Evolutionary conservation across 2,797 vertebrate species (phyloP).

Genomic region (Hirundo rustica): DNA sequence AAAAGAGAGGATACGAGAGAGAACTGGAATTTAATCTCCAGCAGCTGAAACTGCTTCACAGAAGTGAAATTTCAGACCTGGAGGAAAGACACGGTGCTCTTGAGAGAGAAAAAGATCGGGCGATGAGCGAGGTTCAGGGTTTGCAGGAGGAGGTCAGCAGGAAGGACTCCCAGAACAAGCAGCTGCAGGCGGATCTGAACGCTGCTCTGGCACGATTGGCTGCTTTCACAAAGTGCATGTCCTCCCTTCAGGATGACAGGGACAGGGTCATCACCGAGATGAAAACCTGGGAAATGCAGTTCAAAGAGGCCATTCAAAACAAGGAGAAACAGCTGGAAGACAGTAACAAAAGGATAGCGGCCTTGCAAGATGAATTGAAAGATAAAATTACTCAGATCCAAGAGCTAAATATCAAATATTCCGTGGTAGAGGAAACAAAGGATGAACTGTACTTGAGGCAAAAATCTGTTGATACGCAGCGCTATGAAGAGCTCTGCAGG

Average conservation of each 20-base stretch:
- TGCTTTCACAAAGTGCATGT: constrained; percentile 74
- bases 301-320: constrained; percentile 79
- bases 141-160: constrained; percentile 71
- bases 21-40: constrained; percentile 59
- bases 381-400: constrained; percentile 73
- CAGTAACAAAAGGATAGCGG: constrained; percentile 74
- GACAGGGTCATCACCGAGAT: constrained; percentile 68
- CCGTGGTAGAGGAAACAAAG: constrained; percentile 74
- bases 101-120: constrained; percentile 67
- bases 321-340: constrained; percentile 85
- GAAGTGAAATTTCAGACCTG: constrained; percentile 70
- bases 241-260: constrained; percentile 71
- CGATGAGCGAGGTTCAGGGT: constrained; percentile 46
- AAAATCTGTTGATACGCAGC: constrained; percentile 72
- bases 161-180: constrained; percentile 74
- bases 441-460: constrained; percentile 70
- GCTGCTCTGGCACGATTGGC: constrained; percentile 75
- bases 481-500: constrained; percentile 79
- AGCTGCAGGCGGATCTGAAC: constrained; percentile 77
- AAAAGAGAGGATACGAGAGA: constrained; percentile 45
- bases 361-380: constrained; percentile 79
- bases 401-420: constrained; percentile 73
- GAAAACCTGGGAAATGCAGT: constrained; percentile 78
- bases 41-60: constrained; percentile 59
- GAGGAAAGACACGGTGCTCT: constrained; percentile 74